A percentile compares a stretch with the other conserved stretches of the same genome.
These are phyloP conservation scores for Mythimna loreyi DNA, from an alignment of 2,888 invertebrate species.

Conservation along the genomic window DNA sequence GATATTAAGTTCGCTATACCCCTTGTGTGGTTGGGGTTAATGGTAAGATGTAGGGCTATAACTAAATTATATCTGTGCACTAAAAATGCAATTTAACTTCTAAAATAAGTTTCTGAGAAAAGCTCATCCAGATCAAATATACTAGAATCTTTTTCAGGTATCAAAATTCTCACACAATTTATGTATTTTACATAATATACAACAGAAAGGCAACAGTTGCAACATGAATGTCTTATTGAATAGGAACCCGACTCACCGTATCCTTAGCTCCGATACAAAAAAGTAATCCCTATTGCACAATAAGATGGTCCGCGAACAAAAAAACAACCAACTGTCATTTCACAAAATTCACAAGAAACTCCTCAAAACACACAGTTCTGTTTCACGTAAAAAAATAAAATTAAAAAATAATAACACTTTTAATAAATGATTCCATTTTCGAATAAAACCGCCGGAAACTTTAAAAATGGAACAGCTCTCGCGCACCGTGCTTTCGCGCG, in stretches of 20 bases:
- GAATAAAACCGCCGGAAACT: slow-evolving; percentile 67
- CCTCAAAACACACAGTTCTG: slow-evolving; percentile 68
- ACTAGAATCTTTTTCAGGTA: slow-evolving; percentile 7
- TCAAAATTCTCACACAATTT: slow-evolving; percentile 22
- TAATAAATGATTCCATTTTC: slow-evolving; percentile 64
- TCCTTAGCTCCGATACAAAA: slow-evolving; percentile 75
- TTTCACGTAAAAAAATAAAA: slow-evolving; percentile 48
- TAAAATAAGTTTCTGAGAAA: neutral
- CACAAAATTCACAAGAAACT: slow-evolving; percentile 69
- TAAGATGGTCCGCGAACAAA: slow-evolving; percentile 73
- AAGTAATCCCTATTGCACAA: slow-evolving; percentile 86
- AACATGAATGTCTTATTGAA: slow-evolving; percentile 70
- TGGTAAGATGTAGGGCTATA: fast-evolving
- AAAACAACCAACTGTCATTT: slow-evolving; percentile 79
- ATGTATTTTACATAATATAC: slow-evolving; percentile 50
- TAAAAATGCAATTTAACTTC: neutral
- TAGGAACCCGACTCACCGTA: slow-evolving; percentile 81
- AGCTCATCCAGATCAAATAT: neutral
- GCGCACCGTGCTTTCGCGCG: slow-evolving; percentile 87
- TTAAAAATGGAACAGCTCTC: slow-evolving; percentile 62
- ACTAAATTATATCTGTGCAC: neutral
- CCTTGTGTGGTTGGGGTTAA: neutral
- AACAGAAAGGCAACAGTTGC: slow-evolving; percentile 66
- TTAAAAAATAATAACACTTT: slow-evolving; percentile 59
- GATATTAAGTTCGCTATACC: neutral